Conservation (phyloP, 2,797 vertebrate genomes). For the Heteromormyrus szaboi region DNA sequence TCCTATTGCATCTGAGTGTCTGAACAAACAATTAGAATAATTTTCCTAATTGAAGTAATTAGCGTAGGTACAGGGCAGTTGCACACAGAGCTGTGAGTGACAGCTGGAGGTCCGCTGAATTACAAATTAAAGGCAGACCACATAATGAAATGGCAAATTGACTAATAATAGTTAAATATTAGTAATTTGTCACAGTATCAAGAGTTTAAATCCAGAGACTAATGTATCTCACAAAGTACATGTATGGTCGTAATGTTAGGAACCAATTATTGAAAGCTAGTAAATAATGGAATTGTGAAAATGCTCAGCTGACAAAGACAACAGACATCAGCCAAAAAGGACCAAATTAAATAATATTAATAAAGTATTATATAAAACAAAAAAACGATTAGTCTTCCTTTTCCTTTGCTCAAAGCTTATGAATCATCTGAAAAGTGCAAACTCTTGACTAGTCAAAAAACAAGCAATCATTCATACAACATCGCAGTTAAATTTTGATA, state of each 20-base stretch:
- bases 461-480: not conserved
- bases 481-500: not conserved
- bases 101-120: conserved; percentile 4
- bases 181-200: conserved; percentile 16
- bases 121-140: conserved; percentile 2
- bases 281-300: not conserved
- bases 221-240: conserved; percentile 1
- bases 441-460: not conserved
- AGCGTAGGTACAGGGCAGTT: conserved; percentile 7
- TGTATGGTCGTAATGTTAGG: not conserved
- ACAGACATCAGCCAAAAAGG: not conserved
- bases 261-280: conserved; percentile 7
- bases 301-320: not conserved
- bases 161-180: conserved; percentile 17
- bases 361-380: not conserved
- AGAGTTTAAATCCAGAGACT: conserved; percentile 5
- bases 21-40: conserved; percentile 10
- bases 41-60: conserved; percentile 14
- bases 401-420: not conserved
- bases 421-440: not conserved
- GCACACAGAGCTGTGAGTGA: not conserved
- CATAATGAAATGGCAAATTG: conserved; percentile 17
- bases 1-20: not conserved
- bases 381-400: not conserved
- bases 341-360: not conserved